Evolutionary conservation across 2,888 invertebrate genomes (phyloP).

Genomic region (Scaptodrosophila latifasciaeformis): DNA sequence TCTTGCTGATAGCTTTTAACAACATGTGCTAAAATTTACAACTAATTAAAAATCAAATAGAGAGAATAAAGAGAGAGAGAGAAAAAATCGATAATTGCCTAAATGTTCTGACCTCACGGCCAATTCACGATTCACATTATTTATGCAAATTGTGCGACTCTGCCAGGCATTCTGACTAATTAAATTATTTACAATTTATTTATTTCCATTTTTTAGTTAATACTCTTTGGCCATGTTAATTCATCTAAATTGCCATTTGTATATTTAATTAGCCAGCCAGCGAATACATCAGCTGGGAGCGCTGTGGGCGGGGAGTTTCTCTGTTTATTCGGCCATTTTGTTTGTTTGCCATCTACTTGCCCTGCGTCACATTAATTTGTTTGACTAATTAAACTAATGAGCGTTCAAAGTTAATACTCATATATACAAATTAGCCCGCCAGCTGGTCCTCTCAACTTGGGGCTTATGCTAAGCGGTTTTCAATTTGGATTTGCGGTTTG

Average conservation of each 20-base stretch:
- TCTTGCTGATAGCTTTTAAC: constrained; percentile 30
- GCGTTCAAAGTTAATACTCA: constrained; percentile 73
- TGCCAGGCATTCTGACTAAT: constrained; percentile 57
- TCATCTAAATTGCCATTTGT: constrained; percentile 39
- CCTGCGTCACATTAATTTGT: constrained; percentile 71
- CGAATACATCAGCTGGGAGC: no score
- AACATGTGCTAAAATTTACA: constrained; percentile 47
- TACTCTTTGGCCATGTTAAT: constrained; percentile 21
- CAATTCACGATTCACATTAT: constrained; percentile 48
- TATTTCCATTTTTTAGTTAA: constrained; percentile 32
- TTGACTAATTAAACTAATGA: constrained; percentile 74
- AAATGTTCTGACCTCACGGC: constrained; percentile 52
- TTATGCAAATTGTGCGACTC: constrained; percentile 64
- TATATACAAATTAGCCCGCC: constrained; percentile 61
- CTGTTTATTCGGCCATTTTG: constrained; percentile 65
- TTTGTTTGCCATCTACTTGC: constrained; percentile 63
- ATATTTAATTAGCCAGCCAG: constrained; percentile 45
- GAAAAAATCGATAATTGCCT: constrained; percentile 22
- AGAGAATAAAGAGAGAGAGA: constrained; percentile 10
- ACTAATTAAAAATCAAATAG: constrained; percentile 57
- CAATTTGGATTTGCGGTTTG: constrained; percentile 38
- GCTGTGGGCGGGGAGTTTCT: no score
- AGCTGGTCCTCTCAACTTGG: constrained; percentile 14
- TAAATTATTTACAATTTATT: constrained; percentile 67
- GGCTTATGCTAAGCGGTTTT: constrained; percentile 29